Conservation (phyloP, 2,113 vertebrate species). For the Micromys minutus region DNA sequence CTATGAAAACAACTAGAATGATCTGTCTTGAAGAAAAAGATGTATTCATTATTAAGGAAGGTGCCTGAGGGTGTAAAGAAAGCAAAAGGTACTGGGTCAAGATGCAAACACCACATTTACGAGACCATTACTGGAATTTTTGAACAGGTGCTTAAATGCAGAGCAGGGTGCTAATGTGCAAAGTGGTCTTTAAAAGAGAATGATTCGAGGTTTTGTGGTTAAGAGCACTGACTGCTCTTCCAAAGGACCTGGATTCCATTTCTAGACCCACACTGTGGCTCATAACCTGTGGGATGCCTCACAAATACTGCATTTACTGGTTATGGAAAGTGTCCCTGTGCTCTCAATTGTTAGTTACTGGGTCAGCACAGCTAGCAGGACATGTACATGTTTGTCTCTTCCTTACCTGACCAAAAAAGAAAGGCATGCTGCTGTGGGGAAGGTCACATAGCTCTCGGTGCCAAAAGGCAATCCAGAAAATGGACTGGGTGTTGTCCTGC, state of each 20-base stretch:
- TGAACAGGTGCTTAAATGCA: not conserved
- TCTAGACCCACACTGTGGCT: not conserved
- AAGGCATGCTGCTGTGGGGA: too few relatives aligned
- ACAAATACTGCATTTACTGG: too few relatives aligned
- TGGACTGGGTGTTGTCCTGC: too few relatives aligned
- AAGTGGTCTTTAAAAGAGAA: not conserved
- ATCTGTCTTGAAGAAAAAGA: not conserved
- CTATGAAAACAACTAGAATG: not conserved
- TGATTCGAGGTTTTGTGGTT: not conserved
- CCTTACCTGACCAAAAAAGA: too few relatives aligned
- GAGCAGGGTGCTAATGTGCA: not conserved
- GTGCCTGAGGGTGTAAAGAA: not conserved
- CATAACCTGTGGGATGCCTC: too few relatives aligned
- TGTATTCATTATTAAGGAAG: not conserved
- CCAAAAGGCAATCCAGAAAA: too few relatives aligned
- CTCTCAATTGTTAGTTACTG: too few relatives aligned
- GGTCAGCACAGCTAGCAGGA: too few relatives aligned
- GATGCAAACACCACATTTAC: rapidly evolving
- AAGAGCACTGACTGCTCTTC: not conserved
- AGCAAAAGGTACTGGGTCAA: not conserved
- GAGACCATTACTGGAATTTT: not conserved
- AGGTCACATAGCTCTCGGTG: too few relatives aligned
- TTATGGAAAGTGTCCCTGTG: too few relatives aligned
- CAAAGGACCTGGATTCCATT: not conserved
- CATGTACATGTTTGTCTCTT: too few relatives aligned